These are phyloP conservation scores for Cichladusa arquata DNA, from an alignment of 2,113 vertebrate species.

Conservation along the genomic window DNA sequence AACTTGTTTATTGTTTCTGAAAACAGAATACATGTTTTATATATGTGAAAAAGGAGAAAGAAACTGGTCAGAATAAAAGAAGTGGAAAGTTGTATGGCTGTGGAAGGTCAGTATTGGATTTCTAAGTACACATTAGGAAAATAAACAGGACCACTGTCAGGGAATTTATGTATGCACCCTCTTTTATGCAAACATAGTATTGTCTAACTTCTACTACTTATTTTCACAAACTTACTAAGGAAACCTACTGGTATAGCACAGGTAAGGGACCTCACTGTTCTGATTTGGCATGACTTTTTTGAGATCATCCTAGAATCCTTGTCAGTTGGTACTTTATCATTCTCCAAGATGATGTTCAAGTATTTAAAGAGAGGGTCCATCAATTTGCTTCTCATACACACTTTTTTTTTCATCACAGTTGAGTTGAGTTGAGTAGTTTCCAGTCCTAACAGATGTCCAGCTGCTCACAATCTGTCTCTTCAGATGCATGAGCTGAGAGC, in stretches of 20 bases:
- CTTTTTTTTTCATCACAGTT: neutral
- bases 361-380: neutral
- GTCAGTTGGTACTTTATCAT: neutral
- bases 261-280: neutral
- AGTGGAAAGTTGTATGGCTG: neutral
- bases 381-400: neutral
- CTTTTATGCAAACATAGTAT: neutral
- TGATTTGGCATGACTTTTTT: neutral
- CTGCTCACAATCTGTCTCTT: neutral
- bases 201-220: neutral
- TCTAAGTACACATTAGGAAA: neutral
- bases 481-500: neutral
- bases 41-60: neutral
- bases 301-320: neutral
- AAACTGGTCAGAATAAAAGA: neutral
- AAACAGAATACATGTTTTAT: neutral
- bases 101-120: neutral
- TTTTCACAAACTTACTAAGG: neutral
- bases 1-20: neutral
- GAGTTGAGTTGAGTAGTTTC: neutral
- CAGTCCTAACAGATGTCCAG: neutral
- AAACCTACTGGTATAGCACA: neutral
- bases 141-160: neutral
- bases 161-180: neutral
- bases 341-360: neutral